Evolutionary conservation across 2,888 invertebrate species (phyloP), one percentile per base, ranked within the genome.

Genomic region (Rhagonycha fulva): DNA sequence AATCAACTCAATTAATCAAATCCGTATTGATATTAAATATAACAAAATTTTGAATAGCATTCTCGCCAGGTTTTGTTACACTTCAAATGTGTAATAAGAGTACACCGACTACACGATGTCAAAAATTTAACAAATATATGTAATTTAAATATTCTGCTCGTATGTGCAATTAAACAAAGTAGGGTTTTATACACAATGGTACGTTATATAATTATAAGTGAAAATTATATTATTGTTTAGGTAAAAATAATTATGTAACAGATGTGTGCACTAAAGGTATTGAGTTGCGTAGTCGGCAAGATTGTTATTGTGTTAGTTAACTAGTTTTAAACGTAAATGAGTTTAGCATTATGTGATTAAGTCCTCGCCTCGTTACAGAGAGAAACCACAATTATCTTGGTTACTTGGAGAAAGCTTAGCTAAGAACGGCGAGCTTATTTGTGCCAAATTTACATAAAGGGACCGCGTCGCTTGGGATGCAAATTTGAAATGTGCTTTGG

Each of bases 321-420:
- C 74, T 76, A 76, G 76, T 71, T 76, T 76, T 74, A 70, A 76
- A 76, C 76, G 74, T 76, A 76, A 76, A 76, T 76, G 76, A 76
- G 76, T 76, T 76, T 76, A 74, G 76, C 76, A 76, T 76, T 76
- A 76, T 76, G 76, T 71, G 76, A 76, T 76, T 76, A 76, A 74
- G 76, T 74, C 76, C 71, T 74, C 76, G 76, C 74, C 74, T 76
- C 76, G 76, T 76, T 76, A 76, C 76, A 74, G 74, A 74, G 76
- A 76, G 76, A 76, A 76, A 76, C 76, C 76, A 76, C 76, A 76
- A 76, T 76, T 76, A 76, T 76, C 76, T 76, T 76, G 68, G 76
- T 76, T 74, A 76, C 74, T 76, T 76, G 74, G 76, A 76, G 76
- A 76, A 76, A 76, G 74, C 76, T 76, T 71, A 71, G 71, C 74